phyloP scores from a whole-genome alignment of 2,113 vertebrate genomes.

The Butorides virescens region DNA sequence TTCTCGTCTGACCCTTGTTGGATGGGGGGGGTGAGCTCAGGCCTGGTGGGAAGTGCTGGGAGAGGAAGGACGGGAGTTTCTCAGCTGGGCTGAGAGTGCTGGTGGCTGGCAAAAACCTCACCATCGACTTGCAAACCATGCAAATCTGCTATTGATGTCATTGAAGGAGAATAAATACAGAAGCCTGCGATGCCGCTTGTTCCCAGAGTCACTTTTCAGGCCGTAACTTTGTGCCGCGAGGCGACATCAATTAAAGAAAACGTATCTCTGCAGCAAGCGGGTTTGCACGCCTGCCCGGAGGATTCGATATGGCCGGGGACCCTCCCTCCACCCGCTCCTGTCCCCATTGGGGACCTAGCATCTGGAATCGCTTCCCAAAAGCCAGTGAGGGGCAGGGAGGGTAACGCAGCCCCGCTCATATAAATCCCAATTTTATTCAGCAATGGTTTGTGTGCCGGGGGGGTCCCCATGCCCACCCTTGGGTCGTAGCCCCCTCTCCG shows the following conservation, averaged over 20 bases:
- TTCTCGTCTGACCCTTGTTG: background rate
- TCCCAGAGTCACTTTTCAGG: slow-evolving; percentile 41
- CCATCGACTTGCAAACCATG: background rate
- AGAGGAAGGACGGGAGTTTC: background rate
- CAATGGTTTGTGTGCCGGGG: background rate
- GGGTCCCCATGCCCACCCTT: fast-evolving
- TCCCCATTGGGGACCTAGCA: background rate
- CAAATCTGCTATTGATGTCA: slow-evolving; percentile 21
- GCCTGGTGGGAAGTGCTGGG: fast-evolving
- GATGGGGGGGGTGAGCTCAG: background rate
- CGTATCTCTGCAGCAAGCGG: slow-evolving; percentile 7
- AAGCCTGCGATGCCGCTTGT: slow-evolving; percentile 23
- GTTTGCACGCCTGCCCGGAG: background rate
- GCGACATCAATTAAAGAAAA: slow-evolving; percentile 43
- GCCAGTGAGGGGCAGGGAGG: background rate
- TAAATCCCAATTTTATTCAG: background rate
- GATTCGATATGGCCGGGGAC: fast-evolving
- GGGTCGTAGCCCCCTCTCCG: background rate
- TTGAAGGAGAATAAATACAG: slow-evolving; percentile 69
- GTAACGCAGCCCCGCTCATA: fast-evolving
- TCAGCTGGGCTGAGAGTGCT: background rate
- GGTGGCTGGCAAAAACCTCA: background rate
- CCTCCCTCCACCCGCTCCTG: fast-evolving
- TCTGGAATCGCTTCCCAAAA: background rate
- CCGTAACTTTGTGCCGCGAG: background rate